Conservation (phyloP, 2,113 vertebrate genomes). For the Octodon degus region DNA sequence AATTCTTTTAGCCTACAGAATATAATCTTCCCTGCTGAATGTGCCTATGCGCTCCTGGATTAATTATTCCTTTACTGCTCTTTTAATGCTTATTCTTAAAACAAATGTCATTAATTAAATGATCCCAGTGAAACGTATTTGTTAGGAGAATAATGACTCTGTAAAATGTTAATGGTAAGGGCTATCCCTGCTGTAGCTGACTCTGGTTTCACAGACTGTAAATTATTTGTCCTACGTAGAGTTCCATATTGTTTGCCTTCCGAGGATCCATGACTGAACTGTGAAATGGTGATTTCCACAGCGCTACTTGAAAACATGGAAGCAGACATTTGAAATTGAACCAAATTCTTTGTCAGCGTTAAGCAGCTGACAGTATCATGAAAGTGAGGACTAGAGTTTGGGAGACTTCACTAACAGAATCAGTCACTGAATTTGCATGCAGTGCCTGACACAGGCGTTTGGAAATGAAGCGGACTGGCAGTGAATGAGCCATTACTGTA, state of each 20-base stretch:
- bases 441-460: not conserved
- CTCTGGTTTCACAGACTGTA: constrained; percentile 2
- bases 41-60: not conserved
- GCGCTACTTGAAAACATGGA: not conserved
- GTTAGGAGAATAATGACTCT: constrained; percentile 56
- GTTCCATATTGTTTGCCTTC: not conserved
- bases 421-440: not conserved
- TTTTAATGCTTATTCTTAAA: constrained; percentile 57
- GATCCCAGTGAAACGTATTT: constrained; percentile 33
- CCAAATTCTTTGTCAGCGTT: not conserved
- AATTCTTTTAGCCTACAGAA: constrained; percentile 35
- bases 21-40: constrained; percentile 32
- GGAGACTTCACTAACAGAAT: constrained; percentile 2
- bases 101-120: constrained; percentile 68
- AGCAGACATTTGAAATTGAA: constrained; percentile 5
- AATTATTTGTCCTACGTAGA: constrained; percentile 48
- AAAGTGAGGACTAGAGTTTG: not conserved
- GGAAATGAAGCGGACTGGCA: not conserved
- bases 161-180: constrained; percentile 27
- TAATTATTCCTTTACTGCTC: constrained; percentile 36
- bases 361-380: not conserved
- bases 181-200: not conserved
- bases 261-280: not conserved
- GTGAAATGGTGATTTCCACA: constrained; percentile 30
- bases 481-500: not conserved